Conservation (phyloP, 2,113 vertebrate genomes). For the Phasianus colchicus region DNA sequence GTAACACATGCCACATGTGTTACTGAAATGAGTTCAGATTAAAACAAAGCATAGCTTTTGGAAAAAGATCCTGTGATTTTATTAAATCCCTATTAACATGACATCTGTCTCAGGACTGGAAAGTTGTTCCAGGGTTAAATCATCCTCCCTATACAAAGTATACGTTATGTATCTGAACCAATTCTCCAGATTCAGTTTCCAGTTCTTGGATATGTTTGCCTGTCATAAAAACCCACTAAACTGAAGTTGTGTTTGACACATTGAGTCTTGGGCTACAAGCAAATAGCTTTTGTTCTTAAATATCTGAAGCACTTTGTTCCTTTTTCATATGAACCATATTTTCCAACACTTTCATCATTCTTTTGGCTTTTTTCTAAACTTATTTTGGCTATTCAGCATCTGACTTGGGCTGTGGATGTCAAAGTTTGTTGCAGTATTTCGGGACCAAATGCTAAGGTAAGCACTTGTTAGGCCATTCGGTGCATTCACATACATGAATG, state of each 20-base stretch:
- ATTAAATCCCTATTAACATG: background rate
- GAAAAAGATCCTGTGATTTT: background rate
- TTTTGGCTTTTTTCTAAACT: background rate
- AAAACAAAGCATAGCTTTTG: background rate
- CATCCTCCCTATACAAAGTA: background rate
- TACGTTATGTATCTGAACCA: background rate
- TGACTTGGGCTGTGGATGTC: background rate
- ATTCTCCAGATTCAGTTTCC: background rate
- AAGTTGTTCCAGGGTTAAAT: background rate
- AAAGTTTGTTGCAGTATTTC: background rate
- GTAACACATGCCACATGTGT: background rate
- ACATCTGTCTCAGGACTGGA: background rate
- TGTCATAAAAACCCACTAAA: background rate
- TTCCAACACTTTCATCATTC: background rate
- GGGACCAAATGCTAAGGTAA: background rate
- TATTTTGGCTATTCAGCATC: background rate
- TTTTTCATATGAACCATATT: background rate
- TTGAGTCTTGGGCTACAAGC: background rate
- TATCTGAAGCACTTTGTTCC: background rate
- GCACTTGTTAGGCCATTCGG: background rate
- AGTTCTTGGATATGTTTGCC: background rate
- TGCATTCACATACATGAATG: background rate
- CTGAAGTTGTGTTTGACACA: background rate
- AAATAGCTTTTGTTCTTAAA: background rate
- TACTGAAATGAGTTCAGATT: background rate